These are phyloP conservation scores for Brachystomella parvula DNA, from an alignment of 1,140 invertebrate genomes.

Conservation along the genomic window DNA sequence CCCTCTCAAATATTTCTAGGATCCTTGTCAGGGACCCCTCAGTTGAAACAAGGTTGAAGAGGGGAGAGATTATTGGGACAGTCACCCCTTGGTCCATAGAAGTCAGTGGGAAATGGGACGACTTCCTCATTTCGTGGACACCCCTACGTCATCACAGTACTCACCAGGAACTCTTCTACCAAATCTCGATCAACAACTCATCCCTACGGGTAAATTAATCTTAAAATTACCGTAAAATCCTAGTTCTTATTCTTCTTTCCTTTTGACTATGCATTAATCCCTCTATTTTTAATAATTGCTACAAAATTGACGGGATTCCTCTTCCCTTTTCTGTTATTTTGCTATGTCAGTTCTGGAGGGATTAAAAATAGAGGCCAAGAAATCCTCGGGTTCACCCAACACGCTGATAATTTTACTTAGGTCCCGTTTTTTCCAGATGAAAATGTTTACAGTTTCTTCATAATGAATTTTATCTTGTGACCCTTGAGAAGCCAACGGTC, in stretches of 20 bases:
- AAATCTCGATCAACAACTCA: constrained; percentile 57
- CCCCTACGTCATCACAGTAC: constrained; percentile 61
- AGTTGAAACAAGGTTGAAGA: constrained; percentile 51
- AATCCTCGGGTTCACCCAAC: no score
- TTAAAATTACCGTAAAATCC: constrained; percentile 5
- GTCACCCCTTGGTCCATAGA: constrained; percentile 55
- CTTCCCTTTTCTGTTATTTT: no score
- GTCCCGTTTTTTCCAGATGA: no score
- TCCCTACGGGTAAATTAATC: constrained; percentile 31
- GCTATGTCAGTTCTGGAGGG: no score
- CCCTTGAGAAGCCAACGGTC: no score
- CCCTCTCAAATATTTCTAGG: constrained; percentile 56
- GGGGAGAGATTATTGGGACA: constrained; percentile 48
- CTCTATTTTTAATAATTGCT: no score
- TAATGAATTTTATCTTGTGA: no score
- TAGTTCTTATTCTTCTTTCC: background rate
- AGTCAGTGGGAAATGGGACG: constrained; percentile 60
- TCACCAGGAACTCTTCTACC: constrained; percentile 72
- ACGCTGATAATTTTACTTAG: no score
- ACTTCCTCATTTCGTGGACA: constrained; percentile 74
- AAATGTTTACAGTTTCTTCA: no score
- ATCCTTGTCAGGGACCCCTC: constrained; percentile 64
- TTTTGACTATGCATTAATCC: background rate
- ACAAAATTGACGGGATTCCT: no score
- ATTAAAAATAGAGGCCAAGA: no score